phyloP scores from a whole-genome alignment of 2,888 invertebrate species.

The Sceliomorpha sp. region DNA sequence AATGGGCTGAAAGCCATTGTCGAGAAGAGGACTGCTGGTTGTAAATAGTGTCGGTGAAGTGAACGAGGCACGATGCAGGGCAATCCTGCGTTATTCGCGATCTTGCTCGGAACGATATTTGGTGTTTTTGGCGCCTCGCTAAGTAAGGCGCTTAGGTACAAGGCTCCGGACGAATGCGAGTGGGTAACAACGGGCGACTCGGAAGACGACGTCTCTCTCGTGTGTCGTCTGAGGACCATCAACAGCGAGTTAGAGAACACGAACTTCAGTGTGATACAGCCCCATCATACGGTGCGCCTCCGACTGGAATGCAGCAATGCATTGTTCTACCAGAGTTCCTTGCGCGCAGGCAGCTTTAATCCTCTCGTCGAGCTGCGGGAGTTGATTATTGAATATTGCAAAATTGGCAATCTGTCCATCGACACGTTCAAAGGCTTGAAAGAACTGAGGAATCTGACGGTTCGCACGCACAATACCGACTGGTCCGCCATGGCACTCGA shows the following conservation, averaged over 20 bases:
- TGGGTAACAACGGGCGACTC: constrained; percentile 87
- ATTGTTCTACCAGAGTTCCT: constrained; percentile 89
- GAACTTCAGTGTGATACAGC: constrained; percentile 91
- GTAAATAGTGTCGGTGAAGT: constrained; percentile 29
- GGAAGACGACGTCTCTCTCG: constrained; percentile 86
- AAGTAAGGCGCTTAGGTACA: constrained; percentile 85
- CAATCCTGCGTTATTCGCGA: constrained; percentile 83
- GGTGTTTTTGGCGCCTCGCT: constrained; percentile 83
- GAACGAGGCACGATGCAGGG: constrained; percentile 74
- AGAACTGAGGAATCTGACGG: constrained; percentile 88
- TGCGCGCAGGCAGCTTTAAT: constrained; percentile 88
- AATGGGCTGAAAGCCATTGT: constrained; percentile 47
- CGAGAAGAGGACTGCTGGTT: constrained; percentile 24
- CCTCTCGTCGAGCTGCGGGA: constrained; percentile 88
- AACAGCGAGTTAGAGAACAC: constrained; percentile 91
- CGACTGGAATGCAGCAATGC: constrained; percentile 90
- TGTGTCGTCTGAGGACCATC: constrained; percentile 88
- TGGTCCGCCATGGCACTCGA: constrained; percentile 91
- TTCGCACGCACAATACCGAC: constrained; percentile 91
- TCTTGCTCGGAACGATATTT: constrained; percentile 84
- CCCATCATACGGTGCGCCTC: constrained; percentile 88
- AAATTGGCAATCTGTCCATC: constrained; percentile 89
- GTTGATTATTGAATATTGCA: constrained; percentile 90
- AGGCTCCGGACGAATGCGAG: constrained; percentile 90
- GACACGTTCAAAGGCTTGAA: constrained; percentile 91